phyloP scores from a whole-genome alignment of 2,113 vertebrate species.

The Rhinoptilus africanus region DNA sequence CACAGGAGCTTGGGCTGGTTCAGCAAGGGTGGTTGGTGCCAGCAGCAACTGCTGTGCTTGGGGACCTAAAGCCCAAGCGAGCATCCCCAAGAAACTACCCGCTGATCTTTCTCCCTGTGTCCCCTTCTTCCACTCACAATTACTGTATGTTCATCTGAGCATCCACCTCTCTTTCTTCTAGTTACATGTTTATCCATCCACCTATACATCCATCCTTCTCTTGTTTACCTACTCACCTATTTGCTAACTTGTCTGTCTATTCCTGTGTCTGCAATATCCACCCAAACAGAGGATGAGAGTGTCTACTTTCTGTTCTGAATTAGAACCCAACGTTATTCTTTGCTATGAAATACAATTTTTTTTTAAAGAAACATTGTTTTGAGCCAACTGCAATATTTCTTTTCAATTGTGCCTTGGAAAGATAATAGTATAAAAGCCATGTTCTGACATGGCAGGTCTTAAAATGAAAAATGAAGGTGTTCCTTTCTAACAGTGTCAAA shows the following conservation, averaged over 20 bases:
- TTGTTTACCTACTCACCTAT: background rate
- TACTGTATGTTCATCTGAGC: background rate
- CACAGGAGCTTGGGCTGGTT: background rate
- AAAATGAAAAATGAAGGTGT: conserved; percentile 4
- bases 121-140: background rate
- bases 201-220: background rate
- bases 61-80: background rate
- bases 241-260: background rate
- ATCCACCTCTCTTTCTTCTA: background rate
- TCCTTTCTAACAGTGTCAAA: background rate
- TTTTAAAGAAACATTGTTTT: background rate
- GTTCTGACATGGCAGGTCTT: background rate
- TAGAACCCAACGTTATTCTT: background rate
- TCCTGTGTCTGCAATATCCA: background rate
- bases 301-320: background rate
- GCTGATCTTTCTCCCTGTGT: background rate
- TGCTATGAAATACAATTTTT: background rate
- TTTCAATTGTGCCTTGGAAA: conserved; percentile 9
- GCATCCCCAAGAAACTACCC: background rate
- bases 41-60: background rate
- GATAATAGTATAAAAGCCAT: background rate
- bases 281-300: background rate
- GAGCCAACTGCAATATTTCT: background rate
- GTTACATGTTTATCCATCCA: background rate
- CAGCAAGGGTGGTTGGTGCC: background rate